These are phyloP conservation scores for Listronotus oregonensis DNA, from an alignment of 1,140 invertebrate genomes.

Conservation along the genomic window DNA sequence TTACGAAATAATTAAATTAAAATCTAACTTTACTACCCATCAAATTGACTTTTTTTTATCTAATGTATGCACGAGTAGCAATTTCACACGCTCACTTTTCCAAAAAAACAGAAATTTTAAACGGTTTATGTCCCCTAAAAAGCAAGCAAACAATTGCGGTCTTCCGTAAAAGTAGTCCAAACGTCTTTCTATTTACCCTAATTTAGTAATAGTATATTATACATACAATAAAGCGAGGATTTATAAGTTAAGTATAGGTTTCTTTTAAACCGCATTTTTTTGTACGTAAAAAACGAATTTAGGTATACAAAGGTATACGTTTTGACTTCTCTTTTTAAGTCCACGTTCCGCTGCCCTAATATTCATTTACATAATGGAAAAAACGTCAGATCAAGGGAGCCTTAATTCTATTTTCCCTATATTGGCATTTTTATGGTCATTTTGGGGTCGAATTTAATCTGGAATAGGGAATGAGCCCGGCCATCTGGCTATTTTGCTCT, in stretches of 20 bases:
- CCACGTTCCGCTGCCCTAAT: conserved; percentile 18
- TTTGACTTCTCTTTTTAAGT: conserved; percentile 12
- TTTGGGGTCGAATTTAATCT: conserved; percentile 35
- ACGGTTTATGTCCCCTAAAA: background rate
- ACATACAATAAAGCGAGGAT: conserved; percentile 28
- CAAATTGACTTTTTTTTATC: no score
- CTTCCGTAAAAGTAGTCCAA: background rate
- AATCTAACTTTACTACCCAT: no score
- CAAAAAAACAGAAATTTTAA: background rate
- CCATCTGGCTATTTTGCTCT: conserved; percentile 15
- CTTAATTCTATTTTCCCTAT: conserved; percentile 36
- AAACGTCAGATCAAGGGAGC: conserved; percentile 34
- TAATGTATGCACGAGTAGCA: background rate
- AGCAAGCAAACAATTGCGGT: background rate
- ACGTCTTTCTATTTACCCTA: conserved; percentile 12
- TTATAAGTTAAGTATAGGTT: conserved; percentile 32
- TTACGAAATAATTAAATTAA: no score
- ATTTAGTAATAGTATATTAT: conserved; percentile 20
- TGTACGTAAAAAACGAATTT: conserved; percentile 7
- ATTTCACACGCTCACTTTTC: conserved; percentile 8
- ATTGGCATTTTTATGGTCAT: conserved; percentile 39
- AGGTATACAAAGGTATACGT: conserved; percentile 2
- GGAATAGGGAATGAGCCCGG: conserved; percentile 20
- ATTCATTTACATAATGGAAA: conserved; percentile 39
- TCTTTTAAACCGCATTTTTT: conserved; percentile 3